Percentiles rank a stretch among this genome's conserved stretches.
Evolutionary conservation across 1,140 invertebrate genomes (phyloP).

Genomic region (Pollicipes pollicipes): DNA sequence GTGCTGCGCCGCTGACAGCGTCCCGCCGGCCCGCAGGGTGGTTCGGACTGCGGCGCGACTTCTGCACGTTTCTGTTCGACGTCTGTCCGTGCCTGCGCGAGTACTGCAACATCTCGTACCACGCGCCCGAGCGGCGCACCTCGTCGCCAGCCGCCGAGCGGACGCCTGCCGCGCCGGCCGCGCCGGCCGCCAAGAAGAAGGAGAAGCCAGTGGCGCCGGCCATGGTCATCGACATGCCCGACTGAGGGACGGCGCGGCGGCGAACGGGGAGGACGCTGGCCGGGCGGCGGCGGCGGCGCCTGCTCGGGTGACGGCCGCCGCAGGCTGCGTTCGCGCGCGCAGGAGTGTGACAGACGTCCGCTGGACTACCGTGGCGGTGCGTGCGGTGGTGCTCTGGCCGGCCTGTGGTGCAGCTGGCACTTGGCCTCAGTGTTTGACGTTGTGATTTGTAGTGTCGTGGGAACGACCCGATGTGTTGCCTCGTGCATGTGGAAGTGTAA

Average conservation of each 20-base stretch:
- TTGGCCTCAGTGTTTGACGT: too few relatives aligned
- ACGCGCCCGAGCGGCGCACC: conserved; percentile 20
- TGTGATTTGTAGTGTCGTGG: too few relatives aligned
- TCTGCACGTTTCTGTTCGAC: conserved; percentile 83
- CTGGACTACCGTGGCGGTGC: too few relatives aligned
- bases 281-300: too few relatives aligned
- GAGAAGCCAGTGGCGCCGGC: not conserved
- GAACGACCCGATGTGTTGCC: too few relatives aligned
- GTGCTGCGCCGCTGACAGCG: not conserved
- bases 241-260: not conserved
- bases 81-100: conserved; percentile 87
- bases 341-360: too few relatives aligned
- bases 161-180: not conserved
- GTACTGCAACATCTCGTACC: conserved; percentile 95
- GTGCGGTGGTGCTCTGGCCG: too few relatives aligned
- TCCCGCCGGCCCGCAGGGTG: conserved; percentile 56
- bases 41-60: conserved; percentile 95
- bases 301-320: too few relatives aligned
- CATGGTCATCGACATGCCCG: not conserved
- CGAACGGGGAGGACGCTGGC: too few relatives aligned
- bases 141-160: not conserved
- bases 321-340: too few relatives aligned
- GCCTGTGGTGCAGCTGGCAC: too few relatives aligned
- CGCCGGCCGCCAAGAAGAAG: not conserved
- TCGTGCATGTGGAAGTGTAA: too few relatives aligned